These are phyloP conservation scores for Anoplophora glabripennis DNA, from an alignment of 1,140 invertebrate genomes.

Conservation along the genomic window DNA sequence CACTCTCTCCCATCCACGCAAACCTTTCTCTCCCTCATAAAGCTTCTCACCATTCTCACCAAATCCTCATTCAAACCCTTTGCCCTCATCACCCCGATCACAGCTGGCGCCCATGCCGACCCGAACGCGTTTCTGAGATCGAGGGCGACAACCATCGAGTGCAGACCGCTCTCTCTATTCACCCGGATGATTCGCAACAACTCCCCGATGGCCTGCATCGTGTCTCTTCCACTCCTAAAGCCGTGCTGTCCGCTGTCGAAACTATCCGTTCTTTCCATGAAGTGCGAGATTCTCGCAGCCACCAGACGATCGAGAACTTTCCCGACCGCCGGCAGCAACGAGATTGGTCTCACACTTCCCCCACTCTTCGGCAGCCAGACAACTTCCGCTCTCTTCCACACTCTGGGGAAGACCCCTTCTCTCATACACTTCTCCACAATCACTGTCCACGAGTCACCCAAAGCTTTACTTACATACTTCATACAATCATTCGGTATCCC, in stretches of 20 bases:
- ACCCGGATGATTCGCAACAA: background rate
- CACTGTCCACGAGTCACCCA: too few relatives aligned
- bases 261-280: background rate
- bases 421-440: background rate
- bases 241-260: conserved; percentile 10
- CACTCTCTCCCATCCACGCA: conserved; percentile 8
- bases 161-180: background rate
- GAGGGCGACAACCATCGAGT: conserved; percentile 11
- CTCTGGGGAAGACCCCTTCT: background rate
- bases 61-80: background rate
- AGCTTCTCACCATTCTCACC: conserved; percentile 1
- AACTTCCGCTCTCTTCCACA: background rate
- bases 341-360: background rate
- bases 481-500: too few relatives aligned
- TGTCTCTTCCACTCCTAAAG: conserved; percentile 16
- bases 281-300: background rate
- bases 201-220: conserved; percentile 11
- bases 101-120: conserved; percentile 1
- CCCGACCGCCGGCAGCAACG: background rate
- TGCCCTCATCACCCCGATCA: background rate
- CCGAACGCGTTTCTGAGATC: conserved; percentile 27
- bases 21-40: conserved; percentile 14
- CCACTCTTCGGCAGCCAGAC: conserved; percentile 1
- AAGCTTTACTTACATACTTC: too few relatives aligned
- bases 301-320: background rate